Evolutionary conservation across 2,888 invertebrate species (phyloP).

Genomic region (Sacculina carcini): DNA sequence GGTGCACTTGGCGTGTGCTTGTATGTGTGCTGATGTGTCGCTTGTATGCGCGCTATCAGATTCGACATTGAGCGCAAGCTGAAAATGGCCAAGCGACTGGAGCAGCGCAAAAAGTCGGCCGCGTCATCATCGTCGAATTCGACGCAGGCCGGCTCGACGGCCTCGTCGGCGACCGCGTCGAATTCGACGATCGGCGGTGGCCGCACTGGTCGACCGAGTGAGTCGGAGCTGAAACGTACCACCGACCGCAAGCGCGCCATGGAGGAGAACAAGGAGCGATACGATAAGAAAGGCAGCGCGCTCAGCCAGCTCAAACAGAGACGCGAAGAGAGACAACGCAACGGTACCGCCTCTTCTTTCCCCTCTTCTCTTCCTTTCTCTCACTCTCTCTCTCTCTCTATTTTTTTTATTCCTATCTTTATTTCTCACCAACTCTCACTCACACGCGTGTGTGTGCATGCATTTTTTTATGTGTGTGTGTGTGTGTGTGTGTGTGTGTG

Average conservation of each 20-base stretch:
- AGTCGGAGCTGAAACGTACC: slow-evolving; percentile 15
- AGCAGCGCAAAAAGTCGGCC: slow-evolving; percentile 21
- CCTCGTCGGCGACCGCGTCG: neutral
- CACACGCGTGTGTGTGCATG: neutral
- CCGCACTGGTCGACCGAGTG: slow-evolving; percentile 5
- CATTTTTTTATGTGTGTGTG: too few species aligned
- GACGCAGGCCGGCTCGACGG: neutral
- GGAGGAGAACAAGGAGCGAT: slow-evolving; percentile 49
- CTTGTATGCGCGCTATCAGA: slow-evolving; percentile 21
- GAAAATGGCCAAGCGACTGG: slow-evolving; percentile 49
- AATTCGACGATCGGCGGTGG: slow-evolving; percentile 6
- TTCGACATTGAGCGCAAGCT: slow-evolving; percentile 91
- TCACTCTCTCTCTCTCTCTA: slow-evolving; percentile 6
- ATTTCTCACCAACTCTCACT: slow-evolving; percentile 5
- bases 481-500: too few species aligned
- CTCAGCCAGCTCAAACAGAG: slow-evolving; percentile 75
- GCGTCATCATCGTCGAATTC: too few species aligned
- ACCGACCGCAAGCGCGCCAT: slow-evolving; percentile 61
- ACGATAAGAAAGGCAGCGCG: slow-evolving; percentile 65
- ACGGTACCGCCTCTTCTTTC: slow-evolving; percentile 17
- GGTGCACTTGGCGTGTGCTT: too few species aligned
- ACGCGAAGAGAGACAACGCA: slow-evolving; percentile 48
- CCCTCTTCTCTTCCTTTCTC: slow-evolving; percentile 1
- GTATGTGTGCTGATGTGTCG: neutral
- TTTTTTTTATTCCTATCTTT: too few species aligned